Percentiles rank a stretch among this genome's conserved stretches.
Evolutionary conservation across 2,888 invertebrate species (phyloP).

Genomic region (Sylvicola fuscatus): DNA sequence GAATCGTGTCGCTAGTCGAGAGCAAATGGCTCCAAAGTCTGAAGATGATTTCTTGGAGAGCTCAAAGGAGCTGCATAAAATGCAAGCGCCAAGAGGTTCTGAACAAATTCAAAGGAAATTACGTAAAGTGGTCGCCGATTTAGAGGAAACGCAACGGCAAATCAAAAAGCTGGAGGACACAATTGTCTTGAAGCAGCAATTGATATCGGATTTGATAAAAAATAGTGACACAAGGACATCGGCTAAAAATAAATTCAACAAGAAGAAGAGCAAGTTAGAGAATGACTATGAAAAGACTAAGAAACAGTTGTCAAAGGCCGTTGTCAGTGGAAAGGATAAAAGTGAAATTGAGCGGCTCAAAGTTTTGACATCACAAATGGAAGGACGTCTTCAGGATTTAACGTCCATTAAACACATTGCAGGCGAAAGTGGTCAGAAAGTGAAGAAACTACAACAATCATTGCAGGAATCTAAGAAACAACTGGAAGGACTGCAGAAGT

Average conservation of each 20-base stretch:
- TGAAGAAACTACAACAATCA: slow-evolving; percentile 50
- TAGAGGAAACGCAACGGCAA: slow-evolving; percentile 43
- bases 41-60: slow-evolving; percentile 17
- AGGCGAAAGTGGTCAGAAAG: slow-evolving; percentile 39
- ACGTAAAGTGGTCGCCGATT: slow-evolving; percentile 27
- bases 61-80: slow-evolving; percentile 13
- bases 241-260: slow-evolving; percentile 37
- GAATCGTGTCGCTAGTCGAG: slow-evolving; percentile 31
- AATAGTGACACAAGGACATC: slow-evolving; percentile 33
- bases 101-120: slow-evolving; percentile 21
- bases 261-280: slow-evolving; percentile 37
- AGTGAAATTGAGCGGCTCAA: slow-evolving; percentile 24
- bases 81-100: slow-evolving; percentile 12
- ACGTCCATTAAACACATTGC: slow-evolving; percentile 34
- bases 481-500: slow-evolving; percentile 50
- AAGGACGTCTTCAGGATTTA: slow-evolving; percentile 30
- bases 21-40: slow-evolving; percentile 10
- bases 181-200: slow-evolving; percentile 51
- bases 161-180: slow-evolving; percentile 45
- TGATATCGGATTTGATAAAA: slow-evolving; percentile 44
- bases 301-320: slow-evolving; percentile 32
- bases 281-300: slow-evolving; percentile 36
- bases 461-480: slow-evolving; percentile 53
- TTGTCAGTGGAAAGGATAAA: slow-evolving; percentile 25
- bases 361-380: slow-evolving; percentile 26